A percentile compares a stretch with the other conserved stretches of the same genome.
phyloP scores from a whole-genome alignment of 2,797 vertebrate genomes.

The Taeniopygia guttata region DNA sequence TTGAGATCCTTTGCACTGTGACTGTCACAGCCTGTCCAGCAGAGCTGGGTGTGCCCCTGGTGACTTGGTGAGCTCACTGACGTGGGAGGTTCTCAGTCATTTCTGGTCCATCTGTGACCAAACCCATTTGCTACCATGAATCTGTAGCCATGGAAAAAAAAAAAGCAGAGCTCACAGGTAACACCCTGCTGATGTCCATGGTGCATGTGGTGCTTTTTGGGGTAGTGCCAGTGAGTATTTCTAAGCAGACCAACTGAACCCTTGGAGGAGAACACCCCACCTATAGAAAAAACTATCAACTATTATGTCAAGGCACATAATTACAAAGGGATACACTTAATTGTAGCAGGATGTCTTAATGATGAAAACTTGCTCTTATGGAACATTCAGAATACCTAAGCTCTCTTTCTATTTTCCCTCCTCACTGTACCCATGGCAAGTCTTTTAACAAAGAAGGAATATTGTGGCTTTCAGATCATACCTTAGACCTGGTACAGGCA shows the following conservation, averaged over 20 bases:
- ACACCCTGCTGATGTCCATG: background rate
- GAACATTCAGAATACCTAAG: background rate
- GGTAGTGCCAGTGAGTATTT: conserved; percentile 20
- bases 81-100: background rate
- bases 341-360: background rate
- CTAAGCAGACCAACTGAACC: background rate
- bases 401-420: accelerated
- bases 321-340: background rate
- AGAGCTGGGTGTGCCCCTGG: background rate
- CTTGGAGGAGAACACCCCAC: background rate
- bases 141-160: background rate
- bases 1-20: background rate
- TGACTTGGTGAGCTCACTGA: background rate
- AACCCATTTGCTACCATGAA: background rate
- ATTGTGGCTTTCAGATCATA: background rate
- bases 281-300: background rate
- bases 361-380: background rate
- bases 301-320: background rate
- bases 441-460: accelerated
- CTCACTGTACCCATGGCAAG: background rate
- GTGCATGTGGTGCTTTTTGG: conserved; percentile 23
- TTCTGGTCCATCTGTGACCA: background rate
- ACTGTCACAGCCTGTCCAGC: background rate
- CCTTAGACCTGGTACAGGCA: background rate
- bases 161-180: background rate